These are phyloP conservation scores for Fabriciana adippe DNA, from an alignment of 2,888 invertebrate species.

Conservation along the genomic window DNA sequence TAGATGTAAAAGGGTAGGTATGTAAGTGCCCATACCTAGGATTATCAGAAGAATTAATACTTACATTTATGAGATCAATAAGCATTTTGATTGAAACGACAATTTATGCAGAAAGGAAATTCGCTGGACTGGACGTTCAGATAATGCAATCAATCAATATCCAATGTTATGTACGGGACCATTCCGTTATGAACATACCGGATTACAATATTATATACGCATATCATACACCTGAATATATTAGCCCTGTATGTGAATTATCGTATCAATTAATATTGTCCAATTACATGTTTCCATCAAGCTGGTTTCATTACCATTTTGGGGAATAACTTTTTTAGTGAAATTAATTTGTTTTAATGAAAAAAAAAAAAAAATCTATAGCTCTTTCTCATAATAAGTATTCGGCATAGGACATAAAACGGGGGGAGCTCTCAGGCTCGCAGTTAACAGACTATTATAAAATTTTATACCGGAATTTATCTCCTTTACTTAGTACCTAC, in stretches of 20 bases:
- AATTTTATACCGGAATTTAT: slow-evolving; percentile 49
- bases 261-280: slow-evolving; percentile 23
- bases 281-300: slow-evolving; percentile 22
- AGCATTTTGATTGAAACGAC: slow-evolving; percentile 38
- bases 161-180: slow-evolving; percentile 38
- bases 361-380: slow-evolving; percentile 40
- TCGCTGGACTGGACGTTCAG: slow-evolving; percentile 31
- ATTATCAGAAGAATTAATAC: not conserved
- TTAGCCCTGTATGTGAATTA: slow-evolving; percentile 25
- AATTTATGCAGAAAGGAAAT: slow-evolving; percentile 38
- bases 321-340: slow-evolving; percentile 13
- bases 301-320: slow-evolving; percentile 13
- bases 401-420: slow-evolving; percentile 44
- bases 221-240: slow-evolving; percentile 31
- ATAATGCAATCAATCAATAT: slow-evolving; percentile 42
- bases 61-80: slow-evolving; percentile 25
- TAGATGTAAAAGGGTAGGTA: too few species aligned
- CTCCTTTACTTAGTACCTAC: slow-evolving; percentile 44
- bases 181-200: slow-evolving; percentile 40
- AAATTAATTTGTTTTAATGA: slow-evolving; percentile 33
- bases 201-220: slow-evolving; percentile 37
- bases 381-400: slow-evolving; percentile 42
- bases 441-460: slow-evolving; percentile 51
- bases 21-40: not conserved
- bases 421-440: slow-evolving; percentile 43